Evolutionary conservation across 2,888 invertebrate species (phyloP), one percentile per base, ranked within the genome.

Genomic region (Tetheella fluctuosa): DNA sequence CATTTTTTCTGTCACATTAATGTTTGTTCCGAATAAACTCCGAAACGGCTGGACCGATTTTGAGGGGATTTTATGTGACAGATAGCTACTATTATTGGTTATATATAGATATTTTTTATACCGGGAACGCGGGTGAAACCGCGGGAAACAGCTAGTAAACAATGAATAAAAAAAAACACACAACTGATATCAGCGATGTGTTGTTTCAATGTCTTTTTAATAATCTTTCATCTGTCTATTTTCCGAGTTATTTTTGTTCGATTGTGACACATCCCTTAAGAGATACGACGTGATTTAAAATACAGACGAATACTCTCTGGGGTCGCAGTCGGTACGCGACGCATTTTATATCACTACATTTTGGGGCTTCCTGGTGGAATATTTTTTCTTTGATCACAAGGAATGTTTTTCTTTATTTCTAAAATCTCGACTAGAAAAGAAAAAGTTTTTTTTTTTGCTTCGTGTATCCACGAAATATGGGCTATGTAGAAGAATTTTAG

Each of bases 241-340:
- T 64, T 58, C 60, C 53, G 64, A 68, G 70, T 66, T 76, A 70
- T 69, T 70, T 69, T 69, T 64, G 55, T 58, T 60, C 63, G 66
- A 75, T 75, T 69, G 74, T 68, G 74, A 74, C 72, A 70, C 61
- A 62, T 64, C 73, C 77, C 65, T 48, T 25, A 70, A 69, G 79
- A 57, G 48, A 73, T 64, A 52, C 58, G 63, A 64, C 64, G 67
- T 76, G 78, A 78, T 80, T 80, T 78, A 76, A 73, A 76, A 70
- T 74, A 70, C 64, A 66, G 59, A 52, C 54, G 70, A 74, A 73
- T 62, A 60, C 30, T 68, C 73, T 69, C 74, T 13, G 15, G 70
- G 68, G 71, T 59, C n/a, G n/a, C n/a, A n/a, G n/a, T n/a, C 52
- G n/a, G 20, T 42, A 20, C 48, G 23, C 30, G n/a, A 34, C 55